phyloP scores from a whole-genome alignment of 2,797 vertebrate genomes.

The Scleropages formosus region DNA sequence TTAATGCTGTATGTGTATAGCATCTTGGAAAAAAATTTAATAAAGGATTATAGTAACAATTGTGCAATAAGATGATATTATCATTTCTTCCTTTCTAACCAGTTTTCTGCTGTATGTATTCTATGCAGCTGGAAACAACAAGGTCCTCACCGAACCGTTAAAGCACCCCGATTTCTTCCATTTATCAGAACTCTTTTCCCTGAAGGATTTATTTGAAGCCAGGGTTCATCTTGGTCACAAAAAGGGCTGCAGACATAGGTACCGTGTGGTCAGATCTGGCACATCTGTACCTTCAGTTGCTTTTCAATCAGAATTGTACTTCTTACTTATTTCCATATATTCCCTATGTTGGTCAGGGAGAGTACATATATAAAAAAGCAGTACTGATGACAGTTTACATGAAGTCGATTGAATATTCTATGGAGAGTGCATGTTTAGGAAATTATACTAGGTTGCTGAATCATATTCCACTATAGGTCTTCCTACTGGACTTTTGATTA shows the following conservation, averaged over 20 bases:
- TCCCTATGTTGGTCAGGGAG: neutral
- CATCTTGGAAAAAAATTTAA: neutral
- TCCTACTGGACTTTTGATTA: too few species aligned
- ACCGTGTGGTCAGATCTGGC: neutral
- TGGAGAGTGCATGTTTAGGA: too few species aligned
- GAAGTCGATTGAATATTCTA: too few species aligned
- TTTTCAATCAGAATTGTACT: neutral
- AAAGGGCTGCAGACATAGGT: constrained; percentile 88
- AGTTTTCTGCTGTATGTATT: neutral
- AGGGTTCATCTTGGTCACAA: constrained; percentile 94
- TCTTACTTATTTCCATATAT: neutral
- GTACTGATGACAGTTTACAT: too few species aligned
- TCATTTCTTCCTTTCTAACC: neutral
- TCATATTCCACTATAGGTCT: too few species aligned
- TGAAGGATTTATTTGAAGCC: constrained; percentile 85
- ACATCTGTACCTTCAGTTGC: too few species aligned
- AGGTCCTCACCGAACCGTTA: constrained; percentile 67
- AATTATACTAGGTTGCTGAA: too few species aligned
- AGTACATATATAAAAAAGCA: too few species aligned
- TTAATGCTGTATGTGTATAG: neutral
- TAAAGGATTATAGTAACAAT: neutral
- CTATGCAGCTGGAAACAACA: constrained; percentile 51
- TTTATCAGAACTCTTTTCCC: constrained; percentile 80
- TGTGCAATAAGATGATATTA: neutral
- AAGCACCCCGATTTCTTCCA: constrained; percentile 83